Evolutionary conservation across 2,888 invertebrate species (phyloP).

Genomic region (Pandemis corylana): DNA sequence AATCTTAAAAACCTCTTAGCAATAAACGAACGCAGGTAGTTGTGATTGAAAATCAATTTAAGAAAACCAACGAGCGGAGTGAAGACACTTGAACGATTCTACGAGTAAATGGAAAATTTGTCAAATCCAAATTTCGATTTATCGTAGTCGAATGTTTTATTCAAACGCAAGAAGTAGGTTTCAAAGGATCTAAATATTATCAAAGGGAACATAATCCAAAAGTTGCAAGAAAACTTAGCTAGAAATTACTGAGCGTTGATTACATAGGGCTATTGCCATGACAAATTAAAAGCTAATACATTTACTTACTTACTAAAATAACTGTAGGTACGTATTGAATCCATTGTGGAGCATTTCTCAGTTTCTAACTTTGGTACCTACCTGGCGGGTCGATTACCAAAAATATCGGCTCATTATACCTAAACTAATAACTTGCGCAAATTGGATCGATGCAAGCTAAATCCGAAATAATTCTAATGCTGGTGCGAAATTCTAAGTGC

Average conservation of each 20-base stretch:
- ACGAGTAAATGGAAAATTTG: constrained; percentile 39
- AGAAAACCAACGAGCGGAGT: constrained; percentile 36
- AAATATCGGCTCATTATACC: no score
- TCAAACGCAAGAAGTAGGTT: constrained; percentile 35
- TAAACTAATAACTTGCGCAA: no score
- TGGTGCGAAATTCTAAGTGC: constrained; percentile 19
- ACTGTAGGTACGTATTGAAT: no score
- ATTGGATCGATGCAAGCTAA: neutral
- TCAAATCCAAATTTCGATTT: constrained; percentile 39
- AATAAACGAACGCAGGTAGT: constrained; percentile 17
- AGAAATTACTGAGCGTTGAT: constrained; percentile 11
- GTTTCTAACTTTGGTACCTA: no score
- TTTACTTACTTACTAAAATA: neutral
- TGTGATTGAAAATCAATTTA: constrained; percentile 37
- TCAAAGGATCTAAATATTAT: constrained; percentile 33
- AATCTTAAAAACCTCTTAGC: neutral
- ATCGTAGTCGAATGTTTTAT: constrained; percentile 38
- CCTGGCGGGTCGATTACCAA: no score
- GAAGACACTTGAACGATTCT: constrained; percentile 35
- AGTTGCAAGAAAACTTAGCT: constrained; percentile 4
- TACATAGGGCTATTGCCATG: neutral
- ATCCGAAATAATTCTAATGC: constrained; percentile 15
- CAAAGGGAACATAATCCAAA: constrained; percentile 11
- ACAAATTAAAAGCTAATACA: neutral
- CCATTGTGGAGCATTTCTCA: no score